Evolutionary conservation across 1,140 invertebrate genomes (phyloP), one percentile per base, ranked within the genome.

Genomic region (Hycleus cichorii): DNA sequence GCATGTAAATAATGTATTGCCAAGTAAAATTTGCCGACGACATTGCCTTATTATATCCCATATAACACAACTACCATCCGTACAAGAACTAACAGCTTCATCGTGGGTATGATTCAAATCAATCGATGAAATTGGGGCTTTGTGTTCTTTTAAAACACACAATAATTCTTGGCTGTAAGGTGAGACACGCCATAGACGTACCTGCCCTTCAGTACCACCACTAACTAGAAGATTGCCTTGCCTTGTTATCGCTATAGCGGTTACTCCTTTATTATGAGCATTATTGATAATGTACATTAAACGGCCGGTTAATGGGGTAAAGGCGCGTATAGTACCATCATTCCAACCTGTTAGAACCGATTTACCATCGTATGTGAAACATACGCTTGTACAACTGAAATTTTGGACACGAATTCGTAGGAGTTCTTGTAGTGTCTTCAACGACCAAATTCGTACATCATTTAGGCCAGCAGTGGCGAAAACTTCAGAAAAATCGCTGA

Each of bases 61-160:
- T 57, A 96, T 86, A 56, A 96, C 91, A 65, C 90, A 93, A 4
- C 90, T 90, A 12, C 93, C 93, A 77, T 96, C 93, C 0, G 83
- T 87, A 47, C 89, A 89, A 0, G 92, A 88, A 65, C 90, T 93
- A 1, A 93, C 86, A 1, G 91, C 88, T 72, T 91, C 86, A 1
- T 80, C 81, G 68, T 92, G 83, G 64, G 86, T 81, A 11, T 79
- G 79, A 32, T 86, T 87, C 45, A 95, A 83, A 46, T 88, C 81
- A 58, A 97, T 83, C 8, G 84, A 84, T 0, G 91, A 90, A 25
- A 96, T 86, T 10, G 87, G 85, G 32, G 88, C 90, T 69, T 90
- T 90, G 74, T 96, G 93, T 69, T 95, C 92, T 74, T 94, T 93
- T 51, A 95, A 79, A 4, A 90, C 81, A 25, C 79, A 82, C 53